phyloP scores from a whole-genome alignment of 2,888 invertebrate genomes.

The Boloria selene region DNA sequence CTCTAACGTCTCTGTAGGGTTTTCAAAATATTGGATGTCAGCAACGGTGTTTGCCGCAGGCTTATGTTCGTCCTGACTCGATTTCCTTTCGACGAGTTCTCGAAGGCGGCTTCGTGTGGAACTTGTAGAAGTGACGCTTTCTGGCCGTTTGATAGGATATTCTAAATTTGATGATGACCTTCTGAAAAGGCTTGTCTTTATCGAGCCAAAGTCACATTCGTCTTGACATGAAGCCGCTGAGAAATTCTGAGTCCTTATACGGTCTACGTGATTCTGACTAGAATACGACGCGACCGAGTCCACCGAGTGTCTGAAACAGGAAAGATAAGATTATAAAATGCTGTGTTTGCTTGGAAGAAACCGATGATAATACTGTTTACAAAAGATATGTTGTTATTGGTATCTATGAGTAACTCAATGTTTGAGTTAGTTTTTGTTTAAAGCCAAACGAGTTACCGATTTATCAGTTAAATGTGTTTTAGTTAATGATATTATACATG shows the following conservation, averaged over 20 bases:
- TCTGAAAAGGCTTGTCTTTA: constrained; percentile 78
- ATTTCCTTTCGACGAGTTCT: constrained; percentile 80
- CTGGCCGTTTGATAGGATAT: constrained; percentile 70
- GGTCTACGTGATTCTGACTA: constrained; percentile 83
- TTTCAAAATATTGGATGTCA: constrained; percentile 79
- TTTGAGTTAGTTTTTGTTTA: neutral
- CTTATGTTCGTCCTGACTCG: constrained; percentile 78
- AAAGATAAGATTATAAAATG: constrained; percentile 66
- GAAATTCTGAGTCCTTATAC: constrained; percentile 80
- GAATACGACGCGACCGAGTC: constrained; percentile 83
- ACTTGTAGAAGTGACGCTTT: constrained; percentile 76
- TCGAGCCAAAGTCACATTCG: constrained; percentile 78
- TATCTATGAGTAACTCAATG: neutral
- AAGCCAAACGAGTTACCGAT: neutral
- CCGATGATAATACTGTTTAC: constrained; percentile 24
- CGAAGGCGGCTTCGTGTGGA: constrained; percentile 80
- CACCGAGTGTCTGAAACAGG: constrained; percentile 80
- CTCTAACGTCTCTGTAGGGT: constrained; percentile 77
- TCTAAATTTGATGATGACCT: constrained; percentile 76
- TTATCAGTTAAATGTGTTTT: no score
- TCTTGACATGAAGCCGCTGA: constrained; percentile 81
- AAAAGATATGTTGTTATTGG: constrained; percentile 13
- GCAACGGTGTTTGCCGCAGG: constrained; percentile 72
- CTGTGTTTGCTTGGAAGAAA: constrained; percentile 39
- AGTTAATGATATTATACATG: no score